phyloP scores from a whole-genome alignment of 2,888 invertebrate species.

The Microctonus brassicae region DNA sequence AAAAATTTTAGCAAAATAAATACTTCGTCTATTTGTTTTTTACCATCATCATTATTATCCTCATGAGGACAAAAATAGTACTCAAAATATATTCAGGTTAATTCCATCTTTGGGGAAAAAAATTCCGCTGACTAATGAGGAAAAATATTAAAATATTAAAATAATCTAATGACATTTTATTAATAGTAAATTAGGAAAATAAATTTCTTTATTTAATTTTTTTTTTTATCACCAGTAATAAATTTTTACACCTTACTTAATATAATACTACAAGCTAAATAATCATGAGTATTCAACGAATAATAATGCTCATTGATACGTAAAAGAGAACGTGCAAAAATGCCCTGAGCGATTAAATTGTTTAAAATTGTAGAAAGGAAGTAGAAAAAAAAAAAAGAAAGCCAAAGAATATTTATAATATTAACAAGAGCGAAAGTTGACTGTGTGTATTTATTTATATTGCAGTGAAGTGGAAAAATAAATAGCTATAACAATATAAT shows the following conservation, averaged over 20 bases:
- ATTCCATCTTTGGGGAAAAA: background rate
- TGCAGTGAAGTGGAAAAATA: too few species aligned
- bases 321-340: background rate
- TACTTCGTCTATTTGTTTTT: background rate
- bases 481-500: too few species aligned
- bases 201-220: too few species aligned
- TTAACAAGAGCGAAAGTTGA: background rate
- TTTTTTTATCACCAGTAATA: too few species aligned
- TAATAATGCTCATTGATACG: background rate
- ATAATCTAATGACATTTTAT: background rate
- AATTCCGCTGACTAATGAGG: background rate
- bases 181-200: too few species aligned
- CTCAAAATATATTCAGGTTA: background rate
- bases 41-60: background rate
- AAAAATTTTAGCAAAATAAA: background rate
- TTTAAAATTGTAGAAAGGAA: background rate
- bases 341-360: background rate
- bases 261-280: too few species aligned
- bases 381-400: background rate
- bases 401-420: background rate
- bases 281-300: background rate
- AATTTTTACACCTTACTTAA: too few species aligned
- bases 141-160: background rate
- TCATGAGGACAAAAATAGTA: background rate
- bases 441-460: too few species aligned